Base-by-base conservation (phyloP, 2,113 vertebrate species). In the Platichthys flesus region DNA sequence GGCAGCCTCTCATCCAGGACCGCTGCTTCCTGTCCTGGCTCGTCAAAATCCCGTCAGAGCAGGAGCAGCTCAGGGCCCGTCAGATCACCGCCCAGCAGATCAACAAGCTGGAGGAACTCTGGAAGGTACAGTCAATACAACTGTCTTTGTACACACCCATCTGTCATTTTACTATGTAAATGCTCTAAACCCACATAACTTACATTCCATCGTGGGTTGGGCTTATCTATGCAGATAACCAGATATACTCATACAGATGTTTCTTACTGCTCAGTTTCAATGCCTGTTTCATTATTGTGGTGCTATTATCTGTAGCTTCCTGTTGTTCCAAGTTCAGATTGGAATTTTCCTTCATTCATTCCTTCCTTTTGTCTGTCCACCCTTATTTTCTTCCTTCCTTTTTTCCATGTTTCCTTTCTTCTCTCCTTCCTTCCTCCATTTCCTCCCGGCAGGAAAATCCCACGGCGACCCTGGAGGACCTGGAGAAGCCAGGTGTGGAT, bases 21-120 rank as follows among this genome's bases (percentile, higher is more conserved):
- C 97, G 97, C 51, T 98, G 97, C 86, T 98, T 98, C 90, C 94
- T 98, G 8, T 98, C 97, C 0, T 98, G 97, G 97, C 92, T 98
- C 81, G 97, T 98, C 28, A 98, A 98, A 92, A 97, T 98, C 55
- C 97, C 97, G 0, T 98, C 97, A 0, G 97, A 98, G 84, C 97
- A 98, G 91, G 97, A 98, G 74, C 97, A 98, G 91, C 87, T 98
- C 57, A 85, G 97, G 51, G 97, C 97, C 0, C 95, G 97, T 1
- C 97, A 98, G 92, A 98, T 98, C 81, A 97, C 97, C 0, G 97
- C 97, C 16, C 97, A 98, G 78, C 97, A 98, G 89, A 97, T 98
- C 81, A 97, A 98, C 94, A 98, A 98, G 66, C 93, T 98, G 71
- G 97, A 98, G 87, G 97, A 98, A 51, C 95, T 98, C 12, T 98